Conservation (phyloP, 2,113 vertebrate species). For the Stigmatopora argus region DNA sequence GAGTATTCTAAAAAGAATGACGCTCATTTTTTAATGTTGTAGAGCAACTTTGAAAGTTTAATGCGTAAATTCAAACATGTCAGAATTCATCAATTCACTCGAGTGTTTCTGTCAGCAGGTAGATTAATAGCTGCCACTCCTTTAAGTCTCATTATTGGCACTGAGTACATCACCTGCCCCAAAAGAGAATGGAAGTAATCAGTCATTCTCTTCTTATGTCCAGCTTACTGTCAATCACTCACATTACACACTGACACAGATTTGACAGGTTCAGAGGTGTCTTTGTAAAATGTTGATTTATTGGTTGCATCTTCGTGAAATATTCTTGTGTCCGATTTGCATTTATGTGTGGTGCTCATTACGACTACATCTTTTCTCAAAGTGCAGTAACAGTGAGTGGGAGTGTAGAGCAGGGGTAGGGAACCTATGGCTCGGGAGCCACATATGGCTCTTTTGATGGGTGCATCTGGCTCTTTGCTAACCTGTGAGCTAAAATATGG, state of each 20-base stretch:
- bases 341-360: too few relatives aligned
- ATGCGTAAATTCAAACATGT: neutral
- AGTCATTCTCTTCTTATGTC: constrained; percentile 60
- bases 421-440: too few relatives aligned
- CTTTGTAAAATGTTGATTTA: constrained; percentile 47
- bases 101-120: constrained; percentile 25
- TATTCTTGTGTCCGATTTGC: too few relatives aligned
- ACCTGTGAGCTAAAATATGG: too few relatives aligned
- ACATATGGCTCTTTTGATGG: too few relatives aligned
- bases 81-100: constrained; percentile 4
- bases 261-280: constrained; percentile 22
- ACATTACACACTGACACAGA: constrained; percentile 10
- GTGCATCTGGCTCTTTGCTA: too few relatives aligned
- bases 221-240: constrained; percentile 43
- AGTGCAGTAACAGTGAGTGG: too few relatives aligned
- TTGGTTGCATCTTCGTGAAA: constrained; percentile 16
- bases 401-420: too few relatives aligned
- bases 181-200: constrained; percentile 50
- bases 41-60: neutral
- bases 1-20: neutral
- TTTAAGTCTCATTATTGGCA: constrained; percentile 59
- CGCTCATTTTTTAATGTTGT: neutral
- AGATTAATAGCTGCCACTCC: constrained; percentile 48
- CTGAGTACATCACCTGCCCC: constrained; percentile 50
- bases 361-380: too few relatives aligned